A percentile compares a stretch with the other conserved stretches of the same genome.
Evolutionary conservation across 2,113 vertebrate genomes (phyloP).

Genomic region (Peromyscus californicus): DNA sequence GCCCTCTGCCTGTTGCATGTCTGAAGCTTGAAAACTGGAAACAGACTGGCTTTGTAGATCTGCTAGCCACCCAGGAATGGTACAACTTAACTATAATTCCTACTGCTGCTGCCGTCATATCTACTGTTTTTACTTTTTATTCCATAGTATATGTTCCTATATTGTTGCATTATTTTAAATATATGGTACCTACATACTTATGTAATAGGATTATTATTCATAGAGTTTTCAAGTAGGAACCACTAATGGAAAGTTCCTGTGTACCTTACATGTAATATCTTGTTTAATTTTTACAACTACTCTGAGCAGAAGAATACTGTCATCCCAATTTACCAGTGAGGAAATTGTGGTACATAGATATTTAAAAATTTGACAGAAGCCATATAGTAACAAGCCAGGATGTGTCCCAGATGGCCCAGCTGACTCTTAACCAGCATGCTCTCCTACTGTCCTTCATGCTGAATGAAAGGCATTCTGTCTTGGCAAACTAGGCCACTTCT

Average conservation of each 20-base stretch:
- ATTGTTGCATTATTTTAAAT: background rate
- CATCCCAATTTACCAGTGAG: background rate
- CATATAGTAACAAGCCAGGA: background rate
- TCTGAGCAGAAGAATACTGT: background rate
- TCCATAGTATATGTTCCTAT: background rate
- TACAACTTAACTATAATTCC: background rate
- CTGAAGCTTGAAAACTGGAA: background rate
- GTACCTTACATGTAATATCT: background rate
- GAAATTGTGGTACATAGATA: background rate
- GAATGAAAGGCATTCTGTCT: background rate
- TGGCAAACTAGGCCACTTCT: background rate
- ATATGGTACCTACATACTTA: background rate
- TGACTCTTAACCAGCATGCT: background rate
- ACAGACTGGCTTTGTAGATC: background rate
- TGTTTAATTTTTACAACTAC: background rate
- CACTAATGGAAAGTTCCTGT: background rate
- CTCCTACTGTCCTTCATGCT: too few species aligned
- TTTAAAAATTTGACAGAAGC: slow-evolving; percentile 15
- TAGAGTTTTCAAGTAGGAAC: background rate
- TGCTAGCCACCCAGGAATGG: background rate
- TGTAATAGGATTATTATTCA: background rate
- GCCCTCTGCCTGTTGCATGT: background rate
- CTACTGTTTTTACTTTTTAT: background rate
- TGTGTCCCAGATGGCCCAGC: background rate
- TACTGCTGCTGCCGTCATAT: background rate